Evolutionary conservation across 2,888 invertebrate species (phyloP).

Genomic region (Cepaea hortensis): DNA sequence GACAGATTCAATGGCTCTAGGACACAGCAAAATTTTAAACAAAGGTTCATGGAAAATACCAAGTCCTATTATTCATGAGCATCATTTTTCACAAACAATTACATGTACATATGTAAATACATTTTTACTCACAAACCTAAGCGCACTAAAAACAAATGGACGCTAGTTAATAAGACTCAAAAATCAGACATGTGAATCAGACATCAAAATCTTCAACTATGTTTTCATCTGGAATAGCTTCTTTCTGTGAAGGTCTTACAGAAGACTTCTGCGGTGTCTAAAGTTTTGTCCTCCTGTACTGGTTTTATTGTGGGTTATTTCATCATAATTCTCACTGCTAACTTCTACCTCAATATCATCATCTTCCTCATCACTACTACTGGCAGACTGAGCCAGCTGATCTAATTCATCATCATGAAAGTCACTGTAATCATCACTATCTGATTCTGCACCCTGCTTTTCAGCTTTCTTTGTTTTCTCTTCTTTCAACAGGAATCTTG

Average conservation of each 20-base stretch:
- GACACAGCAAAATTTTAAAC: no score
- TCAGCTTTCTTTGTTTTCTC: slow-evolving; percentile 77
- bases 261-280: background rate
- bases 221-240: slow-evolving; percentile 33
- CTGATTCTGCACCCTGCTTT: slow-evolving; percentile 73
- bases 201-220: slow-evolving; percentile 42
- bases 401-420: slow-evolving; percentile 71
- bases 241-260: background rate
- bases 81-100: no score
- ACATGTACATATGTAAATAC: no score
- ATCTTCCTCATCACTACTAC: slow-evolving; percentile 29
- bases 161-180: slow-evolving; percentile 22
- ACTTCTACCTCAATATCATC: background rate
- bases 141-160: no score
- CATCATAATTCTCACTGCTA: background rate
- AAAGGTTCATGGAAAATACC: no score
- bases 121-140: no score
- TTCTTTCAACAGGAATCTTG: slow-evolving; percentile 57
- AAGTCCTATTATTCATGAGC: no score
- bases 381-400: slow-evolving; percentile 62
- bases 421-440: slow-evolving; percentile 61
- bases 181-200: slow-evolving; percentile 45
- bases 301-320: background rate
- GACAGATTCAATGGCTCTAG: no score
- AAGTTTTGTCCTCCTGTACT: background rate